Evolutionary conservation across 1,140 invertebrate genomes (phyloP).

Genomic region (Danaus plexippus): DNA sequence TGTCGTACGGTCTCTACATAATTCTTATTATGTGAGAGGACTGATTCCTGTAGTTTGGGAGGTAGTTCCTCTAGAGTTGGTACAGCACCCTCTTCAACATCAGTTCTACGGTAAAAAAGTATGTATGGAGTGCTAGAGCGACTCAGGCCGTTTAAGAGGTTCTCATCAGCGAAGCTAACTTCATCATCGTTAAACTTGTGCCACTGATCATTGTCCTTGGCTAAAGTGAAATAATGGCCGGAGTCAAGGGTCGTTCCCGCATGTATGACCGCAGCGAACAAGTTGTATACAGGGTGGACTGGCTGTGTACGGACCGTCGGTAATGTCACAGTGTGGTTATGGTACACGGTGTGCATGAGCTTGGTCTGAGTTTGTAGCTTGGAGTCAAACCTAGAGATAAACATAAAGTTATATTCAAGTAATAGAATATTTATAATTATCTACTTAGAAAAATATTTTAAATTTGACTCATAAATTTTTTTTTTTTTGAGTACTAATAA

Average conservation of each 20-base stretch:
- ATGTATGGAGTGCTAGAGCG: slow-evolving; percentile 87
- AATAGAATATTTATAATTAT: too few species aligned
- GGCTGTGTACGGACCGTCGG: slow-evolving; percentile 62
- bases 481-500: too few species aligned
- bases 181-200: slow-evolving; percentile 86
- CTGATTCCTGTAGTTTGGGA: slow-evolving; percentile 32
- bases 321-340: slow-evolving; percentile 74
- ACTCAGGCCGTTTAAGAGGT: slow-evolving; percentile 76
- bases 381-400: slow-evolving; percentile 57
- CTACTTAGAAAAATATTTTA: too few species aligned
- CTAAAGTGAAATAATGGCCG: slow-evolving; percentile 90
- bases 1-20: slow-evolving; percentile 38
- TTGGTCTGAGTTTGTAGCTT: slow-evolving; percentile 82
- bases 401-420: background rate
- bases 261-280: slow-evolving; percentile 89
- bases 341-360: slow-evolving; percentile 77
- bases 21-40: slow-evolving; percentile 44
- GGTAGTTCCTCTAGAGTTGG: slow-evolving; percentile 43
- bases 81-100: slow-evolving; percentile 38
- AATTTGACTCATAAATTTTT: too few species aligned
- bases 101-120: slow-evolving; percentile 78
- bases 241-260: slow-evolving; percentile 85
- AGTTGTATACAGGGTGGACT: slow-evolving; percentile 72
- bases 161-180: slow-evolving; percentile 75
- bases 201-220: slow-evolving; percentile 80